These are phyloP conservation scores for Myotis myotis DNA, from an alignment of 2,797 vertebrate genomes.

Conservation along the genomic window DNA sequence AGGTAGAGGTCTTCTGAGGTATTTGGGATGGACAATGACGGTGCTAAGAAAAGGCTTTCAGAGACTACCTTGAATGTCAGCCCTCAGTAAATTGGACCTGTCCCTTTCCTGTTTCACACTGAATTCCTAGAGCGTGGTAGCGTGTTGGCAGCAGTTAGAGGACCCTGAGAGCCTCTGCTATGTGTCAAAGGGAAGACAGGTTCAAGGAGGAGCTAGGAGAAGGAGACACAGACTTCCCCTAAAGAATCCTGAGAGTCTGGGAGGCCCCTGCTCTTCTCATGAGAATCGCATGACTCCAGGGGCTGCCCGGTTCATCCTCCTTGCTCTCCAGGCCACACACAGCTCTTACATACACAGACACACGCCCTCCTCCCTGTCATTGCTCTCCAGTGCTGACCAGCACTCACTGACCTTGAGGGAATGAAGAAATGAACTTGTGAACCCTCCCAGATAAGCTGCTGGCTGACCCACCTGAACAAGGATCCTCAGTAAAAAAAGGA, in stretches of 20 bases:
- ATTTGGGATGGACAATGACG: neutral
- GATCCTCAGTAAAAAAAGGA: neutral
- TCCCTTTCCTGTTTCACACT: constrained; percentile 9
- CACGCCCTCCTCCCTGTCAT: neutral
- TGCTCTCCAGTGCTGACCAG: neutral
- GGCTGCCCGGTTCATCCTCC: neutral
- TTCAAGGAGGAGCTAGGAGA: neutral
- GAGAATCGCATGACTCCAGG: neutral
- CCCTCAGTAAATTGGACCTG: neutral
- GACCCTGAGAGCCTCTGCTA: neutral
- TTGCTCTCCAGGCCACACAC: neutral
- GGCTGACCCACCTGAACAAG: neutral
- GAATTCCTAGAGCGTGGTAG: neutral
- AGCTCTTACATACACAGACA: neutral
- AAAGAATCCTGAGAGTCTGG: neutral
- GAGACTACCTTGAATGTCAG: neutral
- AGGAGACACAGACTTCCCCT: neutral
- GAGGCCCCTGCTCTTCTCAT: neutral
- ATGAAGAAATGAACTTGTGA: neutral
- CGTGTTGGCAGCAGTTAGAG: constrained; percentile 17
- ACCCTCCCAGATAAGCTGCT: neutral
- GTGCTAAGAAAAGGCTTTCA: neutral
- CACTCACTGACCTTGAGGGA: neutral
- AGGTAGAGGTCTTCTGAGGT: neutral
- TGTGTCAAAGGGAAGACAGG: neutral